These are phyloP conservation scores for Solenopsis fugax DNA, from an alignment of 1,140 invertebrate genomes.

Conservation along the genomic window DNA sequence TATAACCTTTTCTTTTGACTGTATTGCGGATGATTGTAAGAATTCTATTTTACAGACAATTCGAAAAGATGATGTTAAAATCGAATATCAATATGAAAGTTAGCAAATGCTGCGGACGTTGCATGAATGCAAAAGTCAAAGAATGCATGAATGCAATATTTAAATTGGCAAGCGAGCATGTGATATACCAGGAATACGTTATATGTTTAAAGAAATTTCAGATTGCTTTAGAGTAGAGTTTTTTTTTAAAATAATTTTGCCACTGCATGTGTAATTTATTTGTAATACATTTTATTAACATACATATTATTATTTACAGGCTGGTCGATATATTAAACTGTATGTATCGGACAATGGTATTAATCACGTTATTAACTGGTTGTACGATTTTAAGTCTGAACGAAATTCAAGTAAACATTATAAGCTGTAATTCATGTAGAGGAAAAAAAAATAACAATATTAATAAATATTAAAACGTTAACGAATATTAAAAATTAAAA, in stretches of 20 bases:
- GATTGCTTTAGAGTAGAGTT: constrained; percentile 5
- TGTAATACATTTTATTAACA: not conserved
- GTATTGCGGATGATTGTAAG: not conserved
- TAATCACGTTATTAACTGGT: not conserved
- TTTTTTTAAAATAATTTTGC: not conserved
- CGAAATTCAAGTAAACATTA: not conserved
- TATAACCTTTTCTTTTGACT: not conserved
- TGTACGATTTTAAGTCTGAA: not conserved
- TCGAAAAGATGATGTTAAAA: not conserved
- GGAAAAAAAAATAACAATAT: not conserved
- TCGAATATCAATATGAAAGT: not conserved
- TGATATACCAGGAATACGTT: not conserved
- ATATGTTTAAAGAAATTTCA: constrained; percentile 18
- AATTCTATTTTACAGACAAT: not conserved
- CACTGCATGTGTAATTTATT: not conserved
- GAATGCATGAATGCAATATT: not conserved
- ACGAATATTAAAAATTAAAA: constrained; percentile 6
- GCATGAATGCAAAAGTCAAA: no score
- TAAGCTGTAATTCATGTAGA: not conserved
- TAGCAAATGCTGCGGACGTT: not conserved
- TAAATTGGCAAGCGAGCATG: not conserved
- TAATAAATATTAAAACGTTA: not conserved
- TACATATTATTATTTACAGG: not conserved
- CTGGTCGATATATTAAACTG: not conserved
- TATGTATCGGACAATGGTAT: not conserved